These are phyloP conservation scores for Aleiodes sp. DNA, from an alignment of 1,140 invertebrate species.

Conservation along the genomic window DNA sequence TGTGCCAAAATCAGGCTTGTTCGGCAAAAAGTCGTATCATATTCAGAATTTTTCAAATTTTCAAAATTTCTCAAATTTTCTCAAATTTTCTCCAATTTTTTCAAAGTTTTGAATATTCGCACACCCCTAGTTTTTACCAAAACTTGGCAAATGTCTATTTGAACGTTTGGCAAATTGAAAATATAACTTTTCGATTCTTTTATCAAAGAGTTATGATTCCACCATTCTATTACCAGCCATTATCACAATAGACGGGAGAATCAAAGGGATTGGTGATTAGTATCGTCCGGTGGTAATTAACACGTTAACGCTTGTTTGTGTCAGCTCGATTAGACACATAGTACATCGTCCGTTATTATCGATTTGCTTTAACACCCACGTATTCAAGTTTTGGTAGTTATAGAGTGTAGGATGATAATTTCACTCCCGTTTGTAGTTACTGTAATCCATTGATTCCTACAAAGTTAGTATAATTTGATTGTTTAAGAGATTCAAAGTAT, in stretches of 20 bases:
- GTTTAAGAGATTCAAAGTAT: too few relatives aligned
- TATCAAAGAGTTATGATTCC: background rate
- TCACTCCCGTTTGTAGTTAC: slow-evolving; percentile 14
- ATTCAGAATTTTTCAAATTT: too few relatives aligned
- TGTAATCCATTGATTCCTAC: slow-evolving; percentile 1
- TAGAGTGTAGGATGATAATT: slow-evolving; percentile 2
- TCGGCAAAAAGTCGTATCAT: too few relatives aligned
- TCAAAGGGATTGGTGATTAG: slow-evolving; percentile 5
- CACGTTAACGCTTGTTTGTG: slow-evolving; percentile 16
- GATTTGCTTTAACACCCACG: slow-evolving; percentile 7
- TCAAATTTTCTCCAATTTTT: too few relatives aligned
- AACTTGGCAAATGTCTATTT: too few relatives aligned
- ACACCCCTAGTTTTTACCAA: too few relatives aligned
- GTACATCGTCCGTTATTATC: slow-evolving; percentile 16
- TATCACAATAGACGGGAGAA: background rate
- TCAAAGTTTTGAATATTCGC: too few relatives aligned
- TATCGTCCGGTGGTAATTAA: slow-evolving; percentile 5
- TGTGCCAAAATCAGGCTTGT: too few relatives aligned
- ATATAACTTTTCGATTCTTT: background rate
- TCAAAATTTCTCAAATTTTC: too few relatives aligned
- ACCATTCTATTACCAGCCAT: background rate
- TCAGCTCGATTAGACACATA: slow-evolving; percentile 11
- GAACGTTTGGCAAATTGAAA: background rate
- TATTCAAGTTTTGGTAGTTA: slow-evolving; percentile 18
- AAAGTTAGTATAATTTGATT: background rate